A percentile compares a stretch with the other conserved stretches of the same genome.
Conservation (phyloP, 2,888 invertebrate genomes). For the Eristalinus sepulchralis region DNA sequence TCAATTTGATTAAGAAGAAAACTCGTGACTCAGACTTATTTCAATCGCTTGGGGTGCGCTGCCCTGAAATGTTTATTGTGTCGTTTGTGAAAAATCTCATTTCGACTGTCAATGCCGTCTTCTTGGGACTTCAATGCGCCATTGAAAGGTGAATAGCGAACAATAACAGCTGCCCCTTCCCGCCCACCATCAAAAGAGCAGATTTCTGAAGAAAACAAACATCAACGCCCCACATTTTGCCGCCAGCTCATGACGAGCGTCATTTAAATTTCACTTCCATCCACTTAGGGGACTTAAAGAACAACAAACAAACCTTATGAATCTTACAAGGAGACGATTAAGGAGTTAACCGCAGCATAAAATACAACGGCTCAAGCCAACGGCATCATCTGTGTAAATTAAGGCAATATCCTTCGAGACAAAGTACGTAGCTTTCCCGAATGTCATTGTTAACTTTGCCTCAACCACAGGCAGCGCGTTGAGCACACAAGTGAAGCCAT, state of each 20-base stretch:
- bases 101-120: background rate
- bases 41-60: background rate
- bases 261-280: background rate
- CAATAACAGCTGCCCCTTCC: background rate
- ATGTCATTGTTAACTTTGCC: conserved; percentile 31
- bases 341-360: conserved; percentile 15
- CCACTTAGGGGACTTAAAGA: background rate
- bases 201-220: background rate
- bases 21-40: background rate
- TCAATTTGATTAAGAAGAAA: background rate
- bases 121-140: background rate
- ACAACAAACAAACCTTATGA: conserved; percentile 1
- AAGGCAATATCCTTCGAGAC: conserved; percentile 21
- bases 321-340: conserved; percentile 5
- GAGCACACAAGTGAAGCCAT: conserved; percentile 26
- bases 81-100: background rate
- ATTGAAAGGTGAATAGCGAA: background rate
- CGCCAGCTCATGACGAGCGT: background rate
- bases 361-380: conserved; percentile 17
- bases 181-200: background rate
- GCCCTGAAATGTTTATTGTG: background rate
- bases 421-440: conserved; percentile 3
- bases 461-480: background rate
- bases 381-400: conserved; percentile 27
- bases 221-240: background rate